A percentile compares a stretch with the other conserved stretches of the same genome.
These are phyloP conservation scores for Hypothenemus hampei DNA, from an alignment of 1,140 invertebrate species.

Conservation along the genomic window DNA sequence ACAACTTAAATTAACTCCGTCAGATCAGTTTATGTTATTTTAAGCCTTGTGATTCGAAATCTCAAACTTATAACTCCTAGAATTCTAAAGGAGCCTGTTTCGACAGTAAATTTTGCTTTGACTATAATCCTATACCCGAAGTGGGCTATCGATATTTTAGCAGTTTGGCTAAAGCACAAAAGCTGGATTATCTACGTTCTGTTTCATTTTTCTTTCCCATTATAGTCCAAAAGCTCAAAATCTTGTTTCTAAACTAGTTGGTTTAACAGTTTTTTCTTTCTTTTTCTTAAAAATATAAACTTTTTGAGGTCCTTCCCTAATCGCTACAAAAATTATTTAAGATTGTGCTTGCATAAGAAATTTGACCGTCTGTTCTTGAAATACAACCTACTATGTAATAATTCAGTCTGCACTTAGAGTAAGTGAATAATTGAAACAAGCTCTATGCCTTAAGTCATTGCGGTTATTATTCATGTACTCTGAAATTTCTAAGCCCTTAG, in stretches of 20 bases:
- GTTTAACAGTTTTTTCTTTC: no score
- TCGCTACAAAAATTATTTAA: not conserved
- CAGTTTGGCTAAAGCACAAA: constrained; percentile 4
- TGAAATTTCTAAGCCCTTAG: constrained; percentile 1
- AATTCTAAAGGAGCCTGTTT: no score
- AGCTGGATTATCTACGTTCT: not conserved
- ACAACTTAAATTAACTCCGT: no score
- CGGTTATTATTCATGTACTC: constrained; percentile 3
- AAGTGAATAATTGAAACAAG: constrained; percentile 9
- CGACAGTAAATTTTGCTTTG: constrained; percentile 8
- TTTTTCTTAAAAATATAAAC: no score
- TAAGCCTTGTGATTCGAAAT: no score
- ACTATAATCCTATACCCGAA: not conserved
- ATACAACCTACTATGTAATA: constrained; percentile 4
- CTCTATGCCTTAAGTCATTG: constrained; percentile 8
- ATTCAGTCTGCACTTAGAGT: constrained; percentile 6
- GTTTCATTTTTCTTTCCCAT: no score
- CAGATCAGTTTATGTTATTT: no score
- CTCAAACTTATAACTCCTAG: no score
- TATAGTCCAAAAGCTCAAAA: no score
- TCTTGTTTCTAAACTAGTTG: no score
- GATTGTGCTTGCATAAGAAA: not conserved
- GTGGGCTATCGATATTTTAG: constrained; percentile 3
- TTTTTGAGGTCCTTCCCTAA: not conserved
- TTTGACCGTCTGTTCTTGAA: constrained; percentile 3